A percentile compares a stretch with the other conserved stretches of the same genome.
Conservation (phyloP, 1,140 invertebrate genomes). For the Monomorium pharaonis region DNA sequence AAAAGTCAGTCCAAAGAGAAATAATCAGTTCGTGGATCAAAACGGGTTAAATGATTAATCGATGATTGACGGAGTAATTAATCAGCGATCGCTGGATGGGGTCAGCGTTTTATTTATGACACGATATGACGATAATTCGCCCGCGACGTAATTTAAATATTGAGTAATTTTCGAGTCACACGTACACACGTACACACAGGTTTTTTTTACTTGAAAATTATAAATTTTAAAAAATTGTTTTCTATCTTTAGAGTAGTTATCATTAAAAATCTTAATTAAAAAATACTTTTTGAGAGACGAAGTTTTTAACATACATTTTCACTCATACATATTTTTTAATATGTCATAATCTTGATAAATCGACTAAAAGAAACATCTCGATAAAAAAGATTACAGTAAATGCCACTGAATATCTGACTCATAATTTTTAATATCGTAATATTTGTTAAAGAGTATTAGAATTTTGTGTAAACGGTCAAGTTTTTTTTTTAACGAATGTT, state of each 20-base stretch:
- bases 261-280: background rate
- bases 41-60: slow-evolving; percentile 19
- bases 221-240: background rate
- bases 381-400: background rate
- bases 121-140: background rate
- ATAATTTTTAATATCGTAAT: background rate
- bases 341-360: background rate
- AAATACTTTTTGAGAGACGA: slow-evolving; percentile 1
- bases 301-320: background rate
- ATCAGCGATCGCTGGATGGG: slow-evolving; percentile 4
- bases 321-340: background rate
- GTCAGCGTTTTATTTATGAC: slow-evolving; percentile 26
- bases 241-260: background rate
- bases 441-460: background rate
- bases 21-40: background rate
- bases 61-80: slow-evolving; percentile 18
- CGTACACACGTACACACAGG: background rate
- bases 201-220: background rate
- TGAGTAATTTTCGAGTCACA: background rate
- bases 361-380: background rate
- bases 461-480: background rate
- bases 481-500: background rate
- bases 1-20: slow-evolving; percentile 1
- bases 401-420: background rate
- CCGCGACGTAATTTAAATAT: background rate